Evolutionary conservation across 2,888 invertebrate species (phyloP).

Genomic region (Spilarctia lutea): DNA sequence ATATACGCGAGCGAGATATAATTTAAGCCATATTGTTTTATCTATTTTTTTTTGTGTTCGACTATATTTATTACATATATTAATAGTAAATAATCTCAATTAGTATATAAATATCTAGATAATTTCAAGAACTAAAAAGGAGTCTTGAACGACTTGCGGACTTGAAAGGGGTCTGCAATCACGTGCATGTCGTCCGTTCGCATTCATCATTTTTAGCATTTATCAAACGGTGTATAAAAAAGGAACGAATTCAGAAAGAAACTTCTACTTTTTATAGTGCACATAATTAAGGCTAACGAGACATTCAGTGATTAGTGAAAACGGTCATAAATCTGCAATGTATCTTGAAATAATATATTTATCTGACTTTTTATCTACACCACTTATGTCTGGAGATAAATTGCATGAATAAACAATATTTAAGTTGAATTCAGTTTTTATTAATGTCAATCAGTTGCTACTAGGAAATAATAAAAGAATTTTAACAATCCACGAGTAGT

Average conservation of each 20-base stretch:
- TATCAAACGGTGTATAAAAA: too few relatives aligned
- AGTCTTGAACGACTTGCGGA: too few relatives aligned
- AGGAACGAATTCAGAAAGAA: not conserved
- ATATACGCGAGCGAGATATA: not conserved
- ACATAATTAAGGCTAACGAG: constrained; percentile 13
- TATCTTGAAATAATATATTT: not conserved
- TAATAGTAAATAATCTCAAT: too few relatives aligned
- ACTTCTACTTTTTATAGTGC: not conserved
- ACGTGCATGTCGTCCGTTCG: too few relatives aligned
- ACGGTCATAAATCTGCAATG: constrained; percentile 4
- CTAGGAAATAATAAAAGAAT: not conserved
- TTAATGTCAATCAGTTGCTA: not conserved
- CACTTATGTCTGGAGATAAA: not conserved
- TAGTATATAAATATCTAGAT: too few relatives aligned
- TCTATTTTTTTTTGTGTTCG: not conserved
- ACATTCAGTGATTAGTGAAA: constrained; percentile 14
- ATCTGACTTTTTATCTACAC: not conserved
- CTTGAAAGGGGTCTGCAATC: too few relatives aligned
- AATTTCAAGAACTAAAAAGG: too few relatives aligned
- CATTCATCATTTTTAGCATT: too few relatives aligned
- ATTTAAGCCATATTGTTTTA: not conserved
- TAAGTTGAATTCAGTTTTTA: not conserved
- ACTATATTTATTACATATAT: too few relatives aligned
- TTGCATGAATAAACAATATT: not conserved
- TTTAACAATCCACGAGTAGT: too few relatives aligned